Conservation (phyloP, 2,888 invertebrate genomes). For the Drosophila buzzatii region DNA sequence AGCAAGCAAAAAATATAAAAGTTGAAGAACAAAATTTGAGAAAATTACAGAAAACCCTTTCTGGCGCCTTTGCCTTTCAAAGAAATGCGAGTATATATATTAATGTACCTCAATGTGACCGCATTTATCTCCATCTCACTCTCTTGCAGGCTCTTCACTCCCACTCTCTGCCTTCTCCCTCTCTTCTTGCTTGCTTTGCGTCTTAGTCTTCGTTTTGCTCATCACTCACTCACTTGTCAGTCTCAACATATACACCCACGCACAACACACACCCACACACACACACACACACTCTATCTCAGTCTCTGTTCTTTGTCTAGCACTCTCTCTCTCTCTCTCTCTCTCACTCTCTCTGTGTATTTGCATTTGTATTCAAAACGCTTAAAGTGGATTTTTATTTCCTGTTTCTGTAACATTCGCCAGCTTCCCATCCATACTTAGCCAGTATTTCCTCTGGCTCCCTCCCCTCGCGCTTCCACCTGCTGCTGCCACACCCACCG, state of each 20-base stretch:
- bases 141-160: neutral
- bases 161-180: neutral
- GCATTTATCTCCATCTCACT: conserved; percentile 50
- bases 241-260: conserved; percentile 14
- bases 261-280: neutral
- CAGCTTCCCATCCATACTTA: conserved; percentile 7
- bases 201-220: conserved; percentile 42
- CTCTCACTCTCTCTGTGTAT: conserved; percentile 47
- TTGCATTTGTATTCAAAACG: conserved; percentile 79
- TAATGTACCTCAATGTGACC: conserved; percentile 79
- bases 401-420: conserved; percentile 67
- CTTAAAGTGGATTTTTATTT: conserved; percentile 80
- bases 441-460: neutral
- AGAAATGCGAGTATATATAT: conserved; percentile 64
- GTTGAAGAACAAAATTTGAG: conserved; percentile 25
- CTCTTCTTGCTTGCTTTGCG: conserved; percentile 4
- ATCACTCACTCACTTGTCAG: conserved; percentile 68
- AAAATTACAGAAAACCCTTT: conserved; percentile 63
- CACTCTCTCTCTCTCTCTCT: conserved; percentile 8
- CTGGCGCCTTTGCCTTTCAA: conserved; percentile 49
- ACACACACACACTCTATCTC: too few relatives aligned
- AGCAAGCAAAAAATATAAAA: conserved; percentile 19
- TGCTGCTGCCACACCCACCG: conserved; percentile 1
- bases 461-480: neutral
- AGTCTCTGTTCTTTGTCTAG: conserved; percentile 8